Conservation (phyloP, 2,113 vertebrate species). For the Camelus dromedarius region DNA sequence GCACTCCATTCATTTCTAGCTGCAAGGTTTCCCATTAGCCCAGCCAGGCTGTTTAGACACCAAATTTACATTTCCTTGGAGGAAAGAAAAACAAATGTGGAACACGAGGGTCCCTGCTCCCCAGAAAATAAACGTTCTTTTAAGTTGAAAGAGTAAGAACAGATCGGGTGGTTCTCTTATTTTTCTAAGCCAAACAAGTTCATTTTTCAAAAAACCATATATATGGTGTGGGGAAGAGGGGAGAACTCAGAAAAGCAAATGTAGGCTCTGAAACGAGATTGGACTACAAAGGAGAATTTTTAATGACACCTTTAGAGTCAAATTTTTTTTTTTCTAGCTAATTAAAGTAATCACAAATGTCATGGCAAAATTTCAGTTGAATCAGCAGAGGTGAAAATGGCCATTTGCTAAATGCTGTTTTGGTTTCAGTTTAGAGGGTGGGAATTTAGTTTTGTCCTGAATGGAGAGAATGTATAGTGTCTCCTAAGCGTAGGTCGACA, state of each 20-base stretch:
- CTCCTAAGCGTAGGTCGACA: background rate
- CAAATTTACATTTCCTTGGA: constrained; percentile 51
- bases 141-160: constrained; percentile 20
- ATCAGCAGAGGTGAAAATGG: background rate
- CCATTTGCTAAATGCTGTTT: background rate
- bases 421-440: background rate
- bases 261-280: background rate
- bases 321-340: background rate
- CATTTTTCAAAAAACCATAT: background rate
- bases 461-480: background rate
- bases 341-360: background rate
- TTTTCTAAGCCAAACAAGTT: constrained; percentile 38
- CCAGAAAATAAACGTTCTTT: background rate
- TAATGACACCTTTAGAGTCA: background rate
- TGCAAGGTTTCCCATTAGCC: background rate
- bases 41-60: constrained; percentile 35
- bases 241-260: background rate
- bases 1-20: background rate
- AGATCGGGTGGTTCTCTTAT: background rate
- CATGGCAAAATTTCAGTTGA: background rate
- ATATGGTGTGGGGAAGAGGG: background rate
- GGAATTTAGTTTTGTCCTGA: background rate
- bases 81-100: constrained; percentile 38
- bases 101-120: background rate
- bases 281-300: background rate